phyloP scores from a whole-genome alignment of 2,888 invertebrate species.

The Zygogramma bicolorata region DNA sequence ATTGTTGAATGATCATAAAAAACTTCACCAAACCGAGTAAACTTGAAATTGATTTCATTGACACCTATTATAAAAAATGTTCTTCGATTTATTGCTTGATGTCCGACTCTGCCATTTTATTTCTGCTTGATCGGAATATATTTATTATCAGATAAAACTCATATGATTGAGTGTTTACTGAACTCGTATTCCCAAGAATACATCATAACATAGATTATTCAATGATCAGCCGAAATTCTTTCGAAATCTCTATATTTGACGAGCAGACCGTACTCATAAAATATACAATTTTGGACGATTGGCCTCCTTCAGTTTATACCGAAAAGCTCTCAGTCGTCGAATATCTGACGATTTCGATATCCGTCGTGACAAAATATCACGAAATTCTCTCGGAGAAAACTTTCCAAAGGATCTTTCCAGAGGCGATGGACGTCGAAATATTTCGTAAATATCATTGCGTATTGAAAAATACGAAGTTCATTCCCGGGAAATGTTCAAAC shows the following conservation, averaged over 20 bases:
- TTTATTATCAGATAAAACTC: no score
- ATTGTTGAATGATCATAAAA: no score
- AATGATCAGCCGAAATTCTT: no score
- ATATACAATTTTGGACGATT: background rate
- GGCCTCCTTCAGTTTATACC: background rate
- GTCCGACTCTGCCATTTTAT: no score
- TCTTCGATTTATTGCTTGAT: no score
- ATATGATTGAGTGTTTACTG: no score
- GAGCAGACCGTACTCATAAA: background rate
- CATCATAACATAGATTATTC: no score
- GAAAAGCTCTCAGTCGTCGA: background rate
- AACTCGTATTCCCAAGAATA: no score
- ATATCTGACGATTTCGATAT: background rate
- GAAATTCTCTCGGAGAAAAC: background rate
- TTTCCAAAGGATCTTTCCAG: background rate
- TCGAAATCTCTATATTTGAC: background rate
- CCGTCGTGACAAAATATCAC: background rate
- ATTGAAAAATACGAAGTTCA: conserved; percentile 2
- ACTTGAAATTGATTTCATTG: no score
- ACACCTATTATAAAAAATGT: no score
- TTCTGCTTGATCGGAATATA: no score
- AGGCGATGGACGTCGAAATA: background rate
- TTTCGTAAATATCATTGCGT: background rate
- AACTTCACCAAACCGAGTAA: no score
- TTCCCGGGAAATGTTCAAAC: conserved; percentile 3